Percentiles rank a stretch among this genome's conserved stretches.
These are phyloP conservation scores for Polyergus mexicanus DNA, from an alignment of 1,140 invertebrate genomes.

Conservation along the genomic window DNA sequence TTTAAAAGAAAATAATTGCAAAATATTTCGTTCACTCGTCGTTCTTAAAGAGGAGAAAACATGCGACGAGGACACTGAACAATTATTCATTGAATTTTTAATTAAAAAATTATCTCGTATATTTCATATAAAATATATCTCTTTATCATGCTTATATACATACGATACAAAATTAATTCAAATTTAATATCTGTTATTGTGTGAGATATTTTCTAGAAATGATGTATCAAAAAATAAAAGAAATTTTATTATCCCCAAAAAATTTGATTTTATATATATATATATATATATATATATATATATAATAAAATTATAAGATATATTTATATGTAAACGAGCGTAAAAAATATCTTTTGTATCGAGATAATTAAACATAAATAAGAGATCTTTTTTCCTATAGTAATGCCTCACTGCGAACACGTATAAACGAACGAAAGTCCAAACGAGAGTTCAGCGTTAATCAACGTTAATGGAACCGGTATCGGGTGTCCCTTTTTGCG, in stretches of 20 bases:
- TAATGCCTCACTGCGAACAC: background rate
- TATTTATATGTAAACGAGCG: background rate
- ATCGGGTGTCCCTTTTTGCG: conserved; percentile 41
- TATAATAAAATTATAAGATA: too few relatives aligned
- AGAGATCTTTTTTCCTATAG: background rate
- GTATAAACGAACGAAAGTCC: background rate
- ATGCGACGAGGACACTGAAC: background rate
- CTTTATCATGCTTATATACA: background rate
- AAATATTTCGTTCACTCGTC: background rate
- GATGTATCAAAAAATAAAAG: background rate
- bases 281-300: too few relatives aligned
- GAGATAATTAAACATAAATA: conserved; percentile 3
- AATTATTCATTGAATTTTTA: conserved; percentile 9
- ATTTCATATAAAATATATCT: background rate
- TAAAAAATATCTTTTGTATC: background rate
- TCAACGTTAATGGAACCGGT: conserved; percentile 25
- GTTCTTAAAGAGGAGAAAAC: background rate
- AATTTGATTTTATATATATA: background rate
- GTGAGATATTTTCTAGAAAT: background rate
- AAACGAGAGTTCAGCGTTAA: conserved; percentile 32
- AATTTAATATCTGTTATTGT: background rate
- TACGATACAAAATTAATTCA: background rate
- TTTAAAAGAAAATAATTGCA: background rate
- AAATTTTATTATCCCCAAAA: background rate
- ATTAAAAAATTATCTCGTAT: background rate